Conservation (phyloP, 2,113 vertebrate species). For the Nothocercus julius region DNA sequence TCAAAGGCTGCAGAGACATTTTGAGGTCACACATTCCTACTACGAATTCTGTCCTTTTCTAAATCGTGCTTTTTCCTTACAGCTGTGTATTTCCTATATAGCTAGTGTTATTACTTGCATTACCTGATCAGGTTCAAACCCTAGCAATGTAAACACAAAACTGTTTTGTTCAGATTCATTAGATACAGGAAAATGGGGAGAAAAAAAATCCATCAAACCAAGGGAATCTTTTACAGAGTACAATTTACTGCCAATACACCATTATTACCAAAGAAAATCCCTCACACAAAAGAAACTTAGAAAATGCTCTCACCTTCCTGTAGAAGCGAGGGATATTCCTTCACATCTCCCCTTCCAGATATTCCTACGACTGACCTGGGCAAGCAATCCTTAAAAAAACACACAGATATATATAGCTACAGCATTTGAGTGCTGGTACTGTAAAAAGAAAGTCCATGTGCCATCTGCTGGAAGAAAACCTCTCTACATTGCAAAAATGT, state of each 20-base stretch:
- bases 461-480: conserved; percentile 53
- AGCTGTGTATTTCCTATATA: background rate
- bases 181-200: background rate
- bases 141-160: background rate
- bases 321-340: background rate
- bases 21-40: background rate
- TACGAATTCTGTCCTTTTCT: background rate
- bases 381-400: background rate
- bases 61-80: background rate
- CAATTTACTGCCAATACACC: background rate
- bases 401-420: background rate
- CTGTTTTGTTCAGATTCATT: background rate
- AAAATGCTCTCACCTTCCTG: background rate
- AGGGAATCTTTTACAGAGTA: background rate
- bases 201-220: background rate
- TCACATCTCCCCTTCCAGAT: background rate
- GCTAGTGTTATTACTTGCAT: background rate
- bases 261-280: background rate
- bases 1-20: background rate
- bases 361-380: background rate
- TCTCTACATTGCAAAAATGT: background rate
- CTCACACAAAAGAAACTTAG: background rate
- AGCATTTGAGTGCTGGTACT: background rate
- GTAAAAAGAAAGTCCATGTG: background rate
- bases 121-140: background rate